phyloP scores from a whole-genome alignment of 2,888 invertebrate genomes.

The Oligia strigilis region DNA sequence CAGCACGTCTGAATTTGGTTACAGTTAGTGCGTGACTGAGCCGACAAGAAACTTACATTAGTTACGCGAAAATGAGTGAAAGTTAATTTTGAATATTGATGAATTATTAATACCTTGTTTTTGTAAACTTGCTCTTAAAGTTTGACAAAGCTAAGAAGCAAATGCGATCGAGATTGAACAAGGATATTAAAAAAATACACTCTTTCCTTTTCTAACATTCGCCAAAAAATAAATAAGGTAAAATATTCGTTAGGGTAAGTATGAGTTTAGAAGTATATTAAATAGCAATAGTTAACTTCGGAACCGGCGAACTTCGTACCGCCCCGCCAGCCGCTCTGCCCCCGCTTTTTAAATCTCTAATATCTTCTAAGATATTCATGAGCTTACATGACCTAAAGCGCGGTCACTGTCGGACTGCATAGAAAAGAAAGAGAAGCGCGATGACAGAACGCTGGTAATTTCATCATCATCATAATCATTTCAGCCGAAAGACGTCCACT shows the following conservation, averaged over 20 bases:
- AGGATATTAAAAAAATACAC: not conserved
- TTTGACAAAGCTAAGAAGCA: not conserved
- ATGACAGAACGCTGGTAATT: no score
- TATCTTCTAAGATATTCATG: no score
- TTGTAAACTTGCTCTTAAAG: not conserved
- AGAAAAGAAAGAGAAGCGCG: no score
- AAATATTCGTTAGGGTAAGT: conserved; percentile 7
- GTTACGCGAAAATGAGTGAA: conserved; percentile 14
- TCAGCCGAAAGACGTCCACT: no score
- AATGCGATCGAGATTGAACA: not conserved
- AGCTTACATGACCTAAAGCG: no score
- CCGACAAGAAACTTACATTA: conserved; percentile 40
- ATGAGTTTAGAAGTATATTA: not conserved
- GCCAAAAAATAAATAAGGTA: not conserved
- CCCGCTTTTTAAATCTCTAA: no score
- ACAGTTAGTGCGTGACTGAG: conserved; percentile 23
- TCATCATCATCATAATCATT: no score
- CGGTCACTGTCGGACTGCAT: no score
- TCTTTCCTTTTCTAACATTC: not conserved
- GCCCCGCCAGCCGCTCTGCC: no score
- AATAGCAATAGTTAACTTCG: conserved; percentile 16
- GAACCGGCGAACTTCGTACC: no score
- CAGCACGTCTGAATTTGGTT: conserved; percentile 22
- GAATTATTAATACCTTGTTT: conserved; percentile 4
- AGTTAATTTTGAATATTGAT: conserved; percentile 6